Conservation (phyloP, 2,113 vertebrate genomes). For the Carassius auratus region DNA sequence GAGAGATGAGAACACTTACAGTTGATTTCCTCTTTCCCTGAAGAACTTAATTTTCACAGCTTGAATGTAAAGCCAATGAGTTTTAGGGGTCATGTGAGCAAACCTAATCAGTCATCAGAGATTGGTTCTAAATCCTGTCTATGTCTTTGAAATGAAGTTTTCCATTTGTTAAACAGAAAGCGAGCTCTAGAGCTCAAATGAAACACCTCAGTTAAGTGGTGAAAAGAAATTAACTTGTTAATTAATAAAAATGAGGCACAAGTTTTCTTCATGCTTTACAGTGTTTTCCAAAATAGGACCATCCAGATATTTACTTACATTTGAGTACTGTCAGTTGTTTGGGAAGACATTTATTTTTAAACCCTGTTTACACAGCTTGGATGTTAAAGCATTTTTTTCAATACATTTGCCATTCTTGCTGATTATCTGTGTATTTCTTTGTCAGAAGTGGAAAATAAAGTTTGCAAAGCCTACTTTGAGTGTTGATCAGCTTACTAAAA, state of each 20-base stretch:
- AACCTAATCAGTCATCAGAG: slow-evolving; percentile 13
- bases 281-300: not conserved
- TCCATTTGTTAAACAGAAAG: not conserved
- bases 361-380: slow-evolving; percentile 57
- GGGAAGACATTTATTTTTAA: slow-evolving; percentile 43
- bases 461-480: slow-evolving; percentile 43
- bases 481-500: slow-evolving; percentile 14
- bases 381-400: slow-evolving; percentile 61
- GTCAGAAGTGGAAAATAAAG: slow-evolving; percentile 69
- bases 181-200: not conserved
- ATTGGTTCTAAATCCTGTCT: slow-evolving; percentile 7
- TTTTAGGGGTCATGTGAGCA: not conserved
- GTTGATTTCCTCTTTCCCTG: not conserved
- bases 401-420: slow-evolving; percentile 65
- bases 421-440: slow-evolving; percentile 65
- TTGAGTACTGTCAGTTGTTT: not conserved
- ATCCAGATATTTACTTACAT: slow-evolving; percentile 1
- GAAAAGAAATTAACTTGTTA: not conserved
- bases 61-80: slow-evolving; percentile 4
- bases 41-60: slow-evolving; percentile 14
- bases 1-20: slow-evolving; percentile 46
- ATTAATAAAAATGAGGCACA: not conserved
- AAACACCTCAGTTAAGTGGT: not conserved
- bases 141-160: not conserved
- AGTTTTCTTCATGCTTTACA: not conserved